A percentile compares a stretch with the other conserved stretches of the same genome.
Evolutionary conservation across 2,888 invertebrate genomes (phyloP).

Genomic region (Agriopis marginaria): DNA sequence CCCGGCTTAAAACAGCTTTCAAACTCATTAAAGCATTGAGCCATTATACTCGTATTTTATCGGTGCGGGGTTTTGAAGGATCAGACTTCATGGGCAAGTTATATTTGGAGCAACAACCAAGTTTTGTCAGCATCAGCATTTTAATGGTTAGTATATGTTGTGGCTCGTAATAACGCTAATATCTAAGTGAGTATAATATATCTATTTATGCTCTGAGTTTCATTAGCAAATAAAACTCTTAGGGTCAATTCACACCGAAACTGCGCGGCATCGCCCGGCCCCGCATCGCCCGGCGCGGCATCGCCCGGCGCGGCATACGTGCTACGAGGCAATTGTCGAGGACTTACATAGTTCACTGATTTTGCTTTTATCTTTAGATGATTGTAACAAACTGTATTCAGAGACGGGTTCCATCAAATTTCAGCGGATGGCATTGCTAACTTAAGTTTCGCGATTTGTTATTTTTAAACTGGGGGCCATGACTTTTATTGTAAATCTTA

Average conservation of each 20-base stretch:
- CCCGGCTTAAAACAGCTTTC: conserved; percentile 39
- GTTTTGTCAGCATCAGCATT: no score
- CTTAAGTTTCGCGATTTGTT: no score
- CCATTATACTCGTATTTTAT: conserved; percentile 33
- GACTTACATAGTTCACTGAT: no score
- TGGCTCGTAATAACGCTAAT: no score
- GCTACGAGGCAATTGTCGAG: not conserved
- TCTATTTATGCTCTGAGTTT: not conserved
- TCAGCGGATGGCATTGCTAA: no score
- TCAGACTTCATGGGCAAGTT: conserved; percentile 1
- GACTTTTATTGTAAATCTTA: no score
- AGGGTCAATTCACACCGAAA: not conserved
- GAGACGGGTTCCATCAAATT: no score
- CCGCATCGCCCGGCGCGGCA: no score
- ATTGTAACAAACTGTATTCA: no score
- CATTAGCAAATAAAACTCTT: not conserved
- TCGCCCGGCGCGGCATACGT: not conserved
- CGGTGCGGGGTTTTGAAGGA: conserved; percentile 15
- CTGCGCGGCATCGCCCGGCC: not conserved
- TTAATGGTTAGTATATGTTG: not conserved
- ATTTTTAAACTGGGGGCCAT: no score
- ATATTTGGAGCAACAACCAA: not conserved
- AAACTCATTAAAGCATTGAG: conserved; percentile 39
- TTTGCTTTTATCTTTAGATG: no score
- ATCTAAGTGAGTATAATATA: no score